Base-by-base conservation (phyloP, 1,140 invertebrate genomes). In the Batillaria attramentaria region DNA sequence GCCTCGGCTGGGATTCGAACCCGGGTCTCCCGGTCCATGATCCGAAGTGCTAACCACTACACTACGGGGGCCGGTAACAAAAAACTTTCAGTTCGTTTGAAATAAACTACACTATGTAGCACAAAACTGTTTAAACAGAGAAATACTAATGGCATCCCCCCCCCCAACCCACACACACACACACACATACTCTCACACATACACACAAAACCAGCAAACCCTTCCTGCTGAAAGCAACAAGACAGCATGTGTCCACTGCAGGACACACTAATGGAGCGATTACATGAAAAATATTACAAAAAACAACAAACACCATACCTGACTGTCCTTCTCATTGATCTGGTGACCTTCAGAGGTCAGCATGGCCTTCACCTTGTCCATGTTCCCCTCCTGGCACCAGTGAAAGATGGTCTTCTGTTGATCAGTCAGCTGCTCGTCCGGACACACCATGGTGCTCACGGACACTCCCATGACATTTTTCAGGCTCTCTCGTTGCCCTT, bases 361-460 rank as follows among this genome's bases (percentile, higher is more conserved):
- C 33, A 78, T 60, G 16, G 70, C 79, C 43, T 89, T 86, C 0
- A 97, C 92, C 81, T 93, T 92, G 0, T 91, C 87, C 20, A 93
- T 87, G 83, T 95, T 93, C 2, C 95, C 93, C 83, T 97, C 96
- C 88, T 96, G 95, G 1, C 96, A 93, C 92, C 94, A 95, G 88
- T 97, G 96, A 81, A 96, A 92, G 3, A 95, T 86, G 3, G 93
- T 94, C 86, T 96, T 94, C 39, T 95, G 93, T 28, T 91, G 78
- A 76, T 87, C 85, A 28, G 70, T 81, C 33, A 86, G 82, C 16
- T 93, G 92, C 33, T 91, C 89, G 37, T 92, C 91, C 0, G 92
- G 92, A 66, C 92, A 91, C 20, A 91, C 86, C 83, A 96, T 90
- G 41, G 93, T 93, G 77, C 96, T 96, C 31, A 97, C 95, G 35